Base-by-base conservation (phyloP, 2,113 vertebrate species). In the Rissa tridactyla region DNA sequence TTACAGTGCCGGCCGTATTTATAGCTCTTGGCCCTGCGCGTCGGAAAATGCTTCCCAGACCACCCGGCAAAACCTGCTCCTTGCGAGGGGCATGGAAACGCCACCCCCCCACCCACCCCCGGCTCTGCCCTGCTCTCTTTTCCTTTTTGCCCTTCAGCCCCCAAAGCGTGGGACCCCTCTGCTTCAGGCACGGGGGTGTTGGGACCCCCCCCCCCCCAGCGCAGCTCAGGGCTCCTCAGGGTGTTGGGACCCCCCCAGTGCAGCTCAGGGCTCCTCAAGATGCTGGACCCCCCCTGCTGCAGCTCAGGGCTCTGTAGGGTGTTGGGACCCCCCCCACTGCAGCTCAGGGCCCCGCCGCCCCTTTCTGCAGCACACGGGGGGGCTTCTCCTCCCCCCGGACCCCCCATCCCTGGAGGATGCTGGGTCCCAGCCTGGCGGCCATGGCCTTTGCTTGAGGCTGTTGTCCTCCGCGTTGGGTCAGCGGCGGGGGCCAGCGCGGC, bases 31-130 rank as follows among this genome's bases (percentile, higher is more conserved):
- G 96, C 87, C 60, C 70, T 2, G 15, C 10, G 19, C 3, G 8
- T 29, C 17, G 95, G 76, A 88, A 95, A 92, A 94, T 38, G 83
- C 86, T 91, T 84, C 76, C 72, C 79, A n/a, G 91, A 75, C 83
- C 69, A 15, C 57, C 68, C 36, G 6, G 13, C 75, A 70, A 49
- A 57, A 69, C 1, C 54, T 40, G 38, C 76, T 80, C 21, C 44
- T 72, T 1, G 8, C 3, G 0, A 51, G 69, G 72, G 69, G 49
- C 68, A 47, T 2, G 18, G 65, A 68, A 80, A 36, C 2, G 1
- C 15, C 7, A 0, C 40, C 40, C 40, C 40, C 40, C 40, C 25
- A 15, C 23, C 27, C 10, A 1, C 54, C 20, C 14, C 29, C 51
- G 0, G 6, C 57, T 54, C 78, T 8, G 61, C 57, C 49, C 22